A percentile compares a stretch with the other conserved stretches of the same genome.
phyloP scores from a whole-genome alignment of 1,140 invertebrate species.

The Halesus radiatus region DNA sequence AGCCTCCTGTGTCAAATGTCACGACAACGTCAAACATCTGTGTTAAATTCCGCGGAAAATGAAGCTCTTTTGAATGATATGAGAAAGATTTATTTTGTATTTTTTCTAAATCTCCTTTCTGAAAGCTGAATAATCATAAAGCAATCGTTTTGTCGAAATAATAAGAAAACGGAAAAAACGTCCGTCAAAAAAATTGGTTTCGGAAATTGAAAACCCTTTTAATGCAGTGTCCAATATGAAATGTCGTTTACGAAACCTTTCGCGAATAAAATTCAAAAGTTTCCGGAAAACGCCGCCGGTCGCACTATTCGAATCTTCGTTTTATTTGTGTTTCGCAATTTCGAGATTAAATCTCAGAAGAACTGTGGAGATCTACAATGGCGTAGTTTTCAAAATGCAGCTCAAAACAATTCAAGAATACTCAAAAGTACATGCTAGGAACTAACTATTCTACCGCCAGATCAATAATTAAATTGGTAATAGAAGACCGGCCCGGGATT shows the following conservation, averaged over 20 bases:
- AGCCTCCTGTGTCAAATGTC: background rate
- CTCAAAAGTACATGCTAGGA: no score
- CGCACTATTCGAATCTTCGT: slow-evolving; percentile 51
- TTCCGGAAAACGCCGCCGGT: slow-evolving; percentile 44
- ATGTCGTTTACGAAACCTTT: slow-evolving; percentile 50
- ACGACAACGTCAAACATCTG: background rate
- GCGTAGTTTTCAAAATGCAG: slow-evolving; percentile 7
- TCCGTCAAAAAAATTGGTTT: background rate
- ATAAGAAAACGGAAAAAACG: background rate
- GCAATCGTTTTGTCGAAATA: slow-evolving; percentile 2
- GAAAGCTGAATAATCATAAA: background rate
- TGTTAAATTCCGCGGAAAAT: background rate
- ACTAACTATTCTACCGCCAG: no score
- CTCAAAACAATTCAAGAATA: no score
- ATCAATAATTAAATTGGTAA: no score
- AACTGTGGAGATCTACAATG: slow-evolving; percentile 10
- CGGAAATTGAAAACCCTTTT: slow-evolving; percentile 11
- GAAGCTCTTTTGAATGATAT: background rate
- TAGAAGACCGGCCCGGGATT: no score
- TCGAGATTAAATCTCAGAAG: slow-evolving; percentile 54
- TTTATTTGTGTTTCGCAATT: slow-evolving; percentile 52
- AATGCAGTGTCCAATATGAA: slow-evolving; percentile 17
- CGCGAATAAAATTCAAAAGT: slow-evolving; percentile 47
- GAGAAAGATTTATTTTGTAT: background rate
- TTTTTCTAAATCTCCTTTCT: background rate